A percentile compares a stretch with the other conserved stretches of the same genome.
These are phyloP conservation scores for Camelus bactrianus DNA, from an alignment of 2,113 vertebrate genomes.

Conservation along the genomic window DNA sequence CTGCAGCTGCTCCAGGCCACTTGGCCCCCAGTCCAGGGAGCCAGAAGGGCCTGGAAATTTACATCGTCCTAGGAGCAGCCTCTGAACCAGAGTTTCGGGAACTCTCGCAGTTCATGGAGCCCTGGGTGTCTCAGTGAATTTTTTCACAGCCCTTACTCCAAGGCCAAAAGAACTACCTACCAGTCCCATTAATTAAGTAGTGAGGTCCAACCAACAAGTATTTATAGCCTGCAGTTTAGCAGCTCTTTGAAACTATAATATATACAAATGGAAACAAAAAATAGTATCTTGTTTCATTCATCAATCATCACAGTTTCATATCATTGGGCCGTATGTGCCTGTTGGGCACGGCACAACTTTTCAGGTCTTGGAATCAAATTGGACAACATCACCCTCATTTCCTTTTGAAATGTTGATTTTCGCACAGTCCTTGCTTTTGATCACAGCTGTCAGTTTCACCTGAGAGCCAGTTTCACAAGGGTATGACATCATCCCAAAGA, in stretches of 20 bases:
- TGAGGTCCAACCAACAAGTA: background rate
- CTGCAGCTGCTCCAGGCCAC: background rate
- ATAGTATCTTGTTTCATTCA: background rate
- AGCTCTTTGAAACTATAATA: background rate
- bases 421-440: background rate
- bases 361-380: background rate
- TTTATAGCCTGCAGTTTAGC: background rate
- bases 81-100: background rate
- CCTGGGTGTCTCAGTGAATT: background rate
- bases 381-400: background rate
- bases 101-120: background rate
- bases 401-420: background rate
- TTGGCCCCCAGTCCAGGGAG: background rate
- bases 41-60: conserved; percentile 1
- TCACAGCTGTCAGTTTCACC: background rate
- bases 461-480: background rate
- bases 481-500: background rate
- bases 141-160: background rate
- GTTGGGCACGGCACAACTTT: background rate
- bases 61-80: background rate
- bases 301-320: background rate
- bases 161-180: background rate
- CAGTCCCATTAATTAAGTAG: background rate
- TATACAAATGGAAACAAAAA: background rate
- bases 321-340: background rate